Evolutionary conservation across 2,797 vertebrate genomes (phyloP).

Genomic region (Eremophila alpestris): DNA sequence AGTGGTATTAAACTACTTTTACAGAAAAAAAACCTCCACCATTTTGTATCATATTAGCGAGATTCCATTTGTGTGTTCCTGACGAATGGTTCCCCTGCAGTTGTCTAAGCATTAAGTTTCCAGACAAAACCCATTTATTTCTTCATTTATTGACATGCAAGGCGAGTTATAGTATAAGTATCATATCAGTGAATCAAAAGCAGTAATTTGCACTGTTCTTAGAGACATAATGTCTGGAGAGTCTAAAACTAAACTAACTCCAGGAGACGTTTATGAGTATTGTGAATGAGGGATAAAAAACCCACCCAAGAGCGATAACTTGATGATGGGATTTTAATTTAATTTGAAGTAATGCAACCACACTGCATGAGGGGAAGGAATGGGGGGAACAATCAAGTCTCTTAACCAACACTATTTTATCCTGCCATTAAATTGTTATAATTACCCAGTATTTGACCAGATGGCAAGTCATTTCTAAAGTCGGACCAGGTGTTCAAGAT

Average conservation of each 20-base stretch:
- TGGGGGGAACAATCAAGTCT: conserved; percentile 44
- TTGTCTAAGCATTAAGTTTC: conserved; percentile 25
- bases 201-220: conserved; percentile 8
- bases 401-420: conserved; percentile 66
- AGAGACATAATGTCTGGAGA: neutral
- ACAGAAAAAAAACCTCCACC: neutral
- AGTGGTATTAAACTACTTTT: neutral
- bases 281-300: neutral
- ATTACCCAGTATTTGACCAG: conserved; percentile 75
- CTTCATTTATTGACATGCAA: conserved; percentile 55
- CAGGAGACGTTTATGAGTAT: neutral
- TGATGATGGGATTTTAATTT: conserved; percentile 61
- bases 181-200: conserved; percentile 4
- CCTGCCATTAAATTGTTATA: conserved; percentile 72
- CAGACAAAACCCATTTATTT: conserved; percentile 25
- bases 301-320: conserved; percentile 9
- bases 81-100: conserved; percentile 25
- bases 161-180: conserved; percentile 21
- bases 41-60: neutral
- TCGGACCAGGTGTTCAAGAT: conserved; percentile 76
- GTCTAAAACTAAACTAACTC: conserved; percentile 24
- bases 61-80: conserved; percentile 23
- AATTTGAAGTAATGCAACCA: conserved; percentile 60
- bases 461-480: conserved; percentile 76
- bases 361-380: conserved; percentile 32